These are phyloP conservation scores for Rhipidura dahli DNA, from an alignment of 2,113 vertebrate genomes.

Conservation along the genomic window DNA sequence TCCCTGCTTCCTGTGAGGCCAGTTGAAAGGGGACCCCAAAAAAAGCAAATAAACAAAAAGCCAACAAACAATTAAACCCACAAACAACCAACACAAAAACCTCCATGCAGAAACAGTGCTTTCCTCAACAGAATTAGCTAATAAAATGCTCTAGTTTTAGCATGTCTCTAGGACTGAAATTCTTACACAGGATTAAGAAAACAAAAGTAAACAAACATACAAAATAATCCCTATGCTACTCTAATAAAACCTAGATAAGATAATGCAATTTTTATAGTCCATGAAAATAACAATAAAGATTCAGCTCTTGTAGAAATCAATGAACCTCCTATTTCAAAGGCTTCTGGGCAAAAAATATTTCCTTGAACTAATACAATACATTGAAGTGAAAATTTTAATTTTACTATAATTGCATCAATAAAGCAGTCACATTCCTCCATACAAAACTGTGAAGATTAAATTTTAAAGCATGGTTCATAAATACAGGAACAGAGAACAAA, in stretches of 20 bases:
- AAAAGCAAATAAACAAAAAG: neutral
- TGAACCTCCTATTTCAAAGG: neutral
- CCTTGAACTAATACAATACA: neutral
- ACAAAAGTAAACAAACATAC: neutral
- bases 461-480: slow-evolving; percentile 33
- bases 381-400: slow-evolving; percentile 34
- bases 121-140: neutral
- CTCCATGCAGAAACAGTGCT: neutral
- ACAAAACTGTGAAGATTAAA: neutral
- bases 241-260: slow-evolving; percentile 45
- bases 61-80: neutral
- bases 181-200: neutral
- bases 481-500: slow-evolving; percentile 41
- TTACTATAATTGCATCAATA: neutral
- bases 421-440: neutral
- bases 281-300: slow-evolving; percentile 43
- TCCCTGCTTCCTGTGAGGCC: neutral
- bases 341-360: neutral
- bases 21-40: neutral
- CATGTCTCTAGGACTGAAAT: neutral
- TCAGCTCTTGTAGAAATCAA: slow-evolving; percentile 32
- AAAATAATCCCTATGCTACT: neutral
- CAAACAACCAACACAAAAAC: neutral
- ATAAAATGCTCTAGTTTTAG: neutral
- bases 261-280: slow-evolving; percentile 46